Conservation (phyloP, 2,113 vertebrate species). For the Cyphomyrus plagiostoma region DNA sequence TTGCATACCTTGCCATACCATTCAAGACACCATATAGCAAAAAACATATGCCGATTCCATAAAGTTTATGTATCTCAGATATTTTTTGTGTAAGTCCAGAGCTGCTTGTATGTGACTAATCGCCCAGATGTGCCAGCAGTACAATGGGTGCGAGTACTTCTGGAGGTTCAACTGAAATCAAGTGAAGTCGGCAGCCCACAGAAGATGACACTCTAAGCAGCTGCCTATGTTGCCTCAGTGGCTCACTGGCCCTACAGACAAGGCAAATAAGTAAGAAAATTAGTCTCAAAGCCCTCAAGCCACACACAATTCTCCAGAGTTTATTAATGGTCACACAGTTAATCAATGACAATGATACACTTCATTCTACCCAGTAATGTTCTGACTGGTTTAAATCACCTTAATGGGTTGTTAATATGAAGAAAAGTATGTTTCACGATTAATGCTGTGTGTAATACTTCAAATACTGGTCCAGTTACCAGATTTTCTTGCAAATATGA, state of each 20-base stretch:
- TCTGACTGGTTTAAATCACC: background rate
- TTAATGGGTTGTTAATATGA: slow-evolving; percentile 8
- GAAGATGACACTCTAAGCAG: background rate
- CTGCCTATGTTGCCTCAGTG: background rate
- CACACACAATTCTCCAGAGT: background rate
- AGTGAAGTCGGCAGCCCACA: background rate
- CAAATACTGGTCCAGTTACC: background rate
- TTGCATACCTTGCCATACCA: background rate
- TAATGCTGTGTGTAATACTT: background rate
- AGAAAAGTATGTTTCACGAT: slow-evolving; percentile 4
- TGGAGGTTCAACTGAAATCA: background rate
- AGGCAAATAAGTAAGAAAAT: background rate
- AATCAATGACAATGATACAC: background rate
- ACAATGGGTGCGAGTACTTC: background rate
- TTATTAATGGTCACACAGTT: slow-evolving; percentile 1
- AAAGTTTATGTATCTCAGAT: background rate
- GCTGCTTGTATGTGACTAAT: background rate
- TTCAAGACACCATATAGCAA: background rate
- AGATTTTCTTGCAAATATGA: background rate
- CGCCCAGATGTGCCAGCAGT: background rate
- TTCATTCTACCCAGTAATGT: slow-evolving; percentile 3
- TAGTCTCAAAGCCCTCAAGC: background rate
- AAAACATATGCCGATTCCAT: background rate
- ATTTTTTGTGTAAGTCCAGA: background rate
- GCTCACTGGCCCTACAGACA: background rate